Base-by-base conservation (phyloP, 2,113 vertebrate genomes). In the Dascyllus trimaculatus region DNA sequence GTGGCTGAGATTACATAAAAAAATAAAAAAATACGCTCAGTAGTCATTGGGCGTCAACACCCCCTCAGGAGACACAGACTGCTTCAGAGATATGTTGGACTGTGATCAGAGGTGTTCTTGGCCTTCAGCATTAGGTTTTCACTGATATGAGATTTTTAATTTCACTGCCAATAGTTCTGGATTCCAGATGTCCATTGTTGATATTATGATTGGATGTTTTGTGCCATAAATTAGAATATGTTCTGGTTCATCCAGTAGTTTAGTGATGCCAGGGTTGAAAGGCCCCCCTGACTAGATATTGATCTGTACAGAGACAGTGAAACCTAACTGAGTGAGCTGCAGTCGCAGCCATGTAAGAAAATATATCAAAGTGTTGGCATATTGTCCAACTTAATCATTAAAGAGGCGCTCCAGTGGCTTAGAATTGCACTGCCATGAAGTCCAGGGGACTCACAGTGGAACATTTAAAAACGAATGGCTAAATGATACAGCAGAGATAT, bases 71-170 rank as follows among this genome's bases (percentile, higher is more conserved):
- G 17, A 76, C 51, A 60, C 67, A 60, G 71, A 52, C 81, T 67
- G 80, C 78, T 65, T 19, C 67, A 78, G 77, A 89, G 79, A 84
- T 84, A 56, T 40, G 71, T 60, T 90, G 88, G 88, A 75, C 80
- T 71, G 46, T 54, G 69, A 90, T 90, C 85, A 86, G 75, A 88
- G 65, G 57, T 72, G 59, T 26, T 67, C 35, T 29, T 66, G 79
- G 69, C 25, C 69, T 71, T 61, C 29, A 62, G 80, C 35, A 46
- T 73, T 22, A 38, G 65, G 51, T 3, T 80, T 65, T 77, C 19
- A 40, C 49, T 80, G 43, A 60, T 72, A 67, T 14, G 71, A 78
- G 60, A 29, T 82, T 69, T 74, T 3, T 53, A 54, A 68, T 53
- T 49, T 53, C 2, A 32, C 3, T 46, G 71, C 57, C 60, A 81